phyloP scores from a whole-genome alignment of 1,140 invertebrate genomes.

The Glomeris maerens region DNA sequence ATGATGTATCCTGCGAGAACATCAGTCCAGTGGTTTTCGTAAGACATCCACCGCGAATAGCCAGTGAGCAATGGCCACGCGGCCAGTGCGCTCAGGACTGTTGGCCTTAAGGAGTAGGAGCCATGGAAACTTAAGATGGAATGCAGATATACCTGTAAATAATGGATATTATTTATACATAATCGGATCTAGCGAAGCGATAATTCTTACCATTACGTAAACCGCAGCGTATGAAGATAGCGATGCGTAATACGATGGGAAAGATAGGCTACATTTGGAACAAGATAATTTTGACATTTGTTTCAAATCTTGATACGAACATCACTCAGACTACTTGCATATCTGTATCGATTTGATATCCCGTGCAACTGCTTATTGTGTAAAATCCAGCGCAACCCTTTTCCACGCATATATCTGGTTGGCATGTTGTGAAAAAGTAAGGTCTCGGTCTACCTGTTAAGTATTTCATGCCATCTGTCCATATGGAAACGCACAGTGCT shows the following conservation, averaged over 20 bases:
- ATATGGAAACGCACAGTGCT: slow-evolving; percentile 4
- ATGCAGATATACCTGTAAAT: slow-evolving; percentile 6
- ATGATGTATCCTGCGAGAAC: background rate
- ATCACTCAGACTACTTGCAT: background rate
- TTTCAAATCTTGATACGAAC: no score
- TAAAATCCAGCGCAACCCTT: background rate
- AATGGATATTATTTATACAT: no score
- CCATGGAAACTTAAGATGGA: slow-evolving; percentile 7
- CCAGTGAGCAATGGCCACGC: slow-evolving; percentile 2
- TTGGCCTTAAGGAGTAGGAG: slow-evolving; percentile 3
- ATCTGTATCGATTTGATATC: background rate
- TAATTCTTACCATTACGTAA: slow-evolving; percentile 9
- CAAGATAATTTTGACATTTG: no score
- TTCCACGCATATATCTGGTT: background rate
- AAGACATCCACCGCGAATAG: slow-evolving; percentile 3
- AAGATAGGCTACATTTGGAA: slow-evolving; percentile 6
- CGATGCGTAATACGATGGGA: slow-evolving; percentile 8
- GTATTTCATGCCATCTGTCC: slow-evolving; percentile 7
- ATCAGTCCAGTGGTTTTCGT: slow-evolving; percentile 7
- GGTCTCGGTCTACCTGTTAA: slow-evolving; percentile 4
- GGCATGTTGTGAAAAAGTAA: slow-evolving; percentile 4
- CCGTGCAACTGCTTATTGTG: background rate
- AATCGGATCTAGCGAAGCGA: no score
- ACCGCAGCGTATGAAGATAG: slow-evolving; percentile 7
- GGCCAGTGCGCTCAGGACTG: background rate